Evolutionary conservation across 2,888 invertebrate species (phyloP).

Genomic region (Melitaea athalia): DNA sequence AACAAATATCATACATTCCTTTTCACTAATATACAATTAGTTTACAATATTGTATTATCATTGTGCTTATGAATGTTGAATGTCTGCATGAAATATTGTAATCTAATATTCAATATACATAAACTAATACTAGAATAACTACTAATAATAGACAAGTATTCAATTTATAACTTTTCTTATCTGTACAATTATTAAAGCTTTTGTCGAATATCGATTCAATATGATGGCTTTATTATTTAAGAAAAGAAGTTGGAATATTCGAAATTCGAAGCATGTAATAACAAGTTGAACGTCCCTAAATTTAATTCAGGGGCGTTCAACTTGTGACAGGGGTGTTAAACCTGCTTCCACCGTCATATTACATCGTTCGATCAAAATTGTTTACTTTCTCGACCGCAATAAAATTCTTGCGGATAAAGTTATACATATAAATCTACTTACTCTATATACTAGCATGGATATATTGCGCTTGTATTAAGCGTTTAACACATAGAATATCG

Average conservation of each 20-base stretch:
- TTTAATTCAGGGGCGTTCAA: constrained; percentile 23
- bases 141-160: background rate
- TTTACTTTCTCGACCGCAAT: constrained; percentile 41
- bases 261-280: constrained; percentile 11
- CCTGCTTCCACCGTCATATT: constrained; percentile 33
- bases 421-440: constrained; percentile 2
- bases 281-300: constrained; percentile 13
- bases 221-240: background rate
- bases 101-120: background rate
- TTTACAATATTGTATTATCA: background rate
- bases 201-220: background rate
- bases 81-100: background rate
- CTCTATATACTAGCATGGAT: background rate
- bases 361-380: constrained; percentile 44
- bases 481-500: too few species aligned
- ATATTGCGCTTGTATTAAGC: background rate
- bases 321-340: constrained; percentile 32
- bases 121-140: too few species aligned
- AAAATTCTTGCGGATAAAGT: constrained; percentile 24
- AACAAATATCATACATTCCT: constrained; percentile 20
- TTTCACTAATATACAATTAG: background rate
- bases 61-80: background rate
- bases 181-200: background rate
- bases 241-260: background rate
- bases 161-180: background rate